Percentiles rank a stretch among this genome's conserved stretches.
These are phyloP conservation scores for Phyllopteryx taeniolatus DNA, from an alignment of 2,113 vertebrate species.

Conservation along the genomic window DNA sequence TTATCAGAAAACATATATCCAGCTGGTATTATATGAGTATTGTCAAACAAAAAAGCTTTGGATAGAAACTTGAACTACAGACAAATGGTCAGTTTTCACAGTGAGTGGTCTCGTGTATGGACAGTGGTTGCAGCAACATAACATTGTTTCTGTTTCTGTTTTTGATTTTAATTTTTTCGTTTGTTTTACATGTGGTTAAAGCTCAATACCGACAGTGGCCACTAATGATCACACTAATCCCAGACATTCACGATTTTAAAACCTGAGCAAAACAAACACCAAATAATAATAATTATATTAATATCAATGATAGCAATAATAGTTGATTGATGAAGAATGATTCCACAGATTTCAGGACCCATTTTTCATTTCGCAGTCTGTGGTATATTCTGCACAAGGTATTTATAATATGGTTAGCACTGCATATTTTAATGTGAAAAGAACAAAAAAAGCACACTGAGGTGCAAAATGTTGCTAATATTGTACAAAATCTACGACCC, in stretches of 20 bases:
- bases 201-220: not conserved
- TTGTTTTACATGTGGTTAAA: conserved; percentile 20
- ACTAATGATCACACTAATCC: conserved; percentile 21
- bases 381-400: conserved; percentile 6
- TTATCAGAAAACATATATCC: conserved; percentile 45
- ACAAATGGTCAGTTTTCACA: conserved; percentile 53
- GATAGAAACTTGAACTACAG: conserved; percentile 73
- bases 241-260: conserved; percentile 8
- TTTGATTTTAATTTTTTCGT: not conserved
- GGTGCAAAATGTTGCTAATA: conserved; percentile 36
- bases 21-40: conserved; percentile 63
- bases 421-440: not conserved
- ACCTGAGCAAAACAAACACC: conserved; percentile 31
- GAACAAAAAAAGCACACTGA: not conserved
- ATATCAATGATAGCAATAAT: not conserved
- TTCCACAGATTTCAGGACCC: conserved; percentile 18
- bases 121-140: conserved; percentile 37
- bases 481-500: conserved; percentile 17
- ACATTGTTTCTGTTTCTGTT: conserved; percentile 9
- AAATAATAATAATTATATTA: conserved; percentile 14
- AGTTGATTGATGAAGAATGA: not conserved
- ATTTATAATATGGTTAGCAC: not conserved
- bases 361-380: conserved; percentile 9
- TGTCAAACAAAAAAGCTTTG: conserved; percentile 74
- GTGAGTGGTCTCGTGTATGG: conserved; percentile 22